These are phyloP conservation scores for Rhopilema esculentum DNA, from an alignment of 30 jellyfish, hydroid and myxozoan genomes.

Conservation along the genomic window DNA sequence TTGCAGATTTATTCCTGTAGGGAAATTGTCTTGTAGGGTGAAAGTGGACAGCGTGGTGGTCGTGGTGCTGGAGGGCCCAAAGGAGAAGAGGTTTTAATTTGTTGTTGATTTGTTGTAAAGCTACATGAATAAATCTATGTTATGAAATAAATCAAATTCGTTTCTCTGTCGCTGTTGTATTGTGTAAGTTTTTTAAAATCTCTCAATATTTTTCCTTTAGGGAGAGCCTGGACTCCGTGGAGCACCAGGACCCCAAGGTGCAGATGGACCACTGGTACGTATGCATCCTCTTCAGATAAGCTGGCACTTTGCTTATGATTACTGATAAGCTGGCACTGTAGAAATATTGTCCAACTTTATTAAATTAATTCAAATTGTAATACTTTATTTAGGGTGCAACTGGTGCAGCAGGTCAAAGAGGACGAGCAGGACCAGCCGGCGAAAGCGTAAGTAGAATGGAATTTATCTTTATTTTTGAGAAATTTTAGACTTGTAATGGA, in stretches of 20 bases:
- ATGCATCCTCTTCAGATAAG: not conserved
- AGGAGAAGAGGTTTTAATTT: constrained; percentile 77
- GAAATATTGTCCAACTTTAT: not conserved
- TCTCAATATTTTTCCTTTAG: constrained; percentile 1
- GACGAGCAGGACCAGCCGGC: constrained; percentile 93
- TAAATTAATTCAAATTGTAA: too few species aligned
- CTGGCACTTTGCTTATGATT: not conserved
- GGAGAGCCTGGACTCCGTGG: constrained; percentile 92
- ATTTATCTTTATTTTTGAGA: not conserved
- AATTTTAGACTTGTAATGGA: not conserved
- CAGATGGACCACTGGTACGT: constrained; percentile 86
- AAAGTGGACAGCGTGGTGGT: constrained; percentile 72
- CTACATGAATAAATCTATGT: too few species aligned
- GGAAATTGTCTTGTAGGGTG: constrained; percentile 43
- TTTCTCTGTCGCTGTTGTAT: too few species aligned
- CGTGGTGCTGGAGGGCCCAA: constrained; percentile 67
- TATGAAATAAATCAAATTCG: too few species aligned
- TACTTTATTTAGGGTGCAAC: constrained; percentile 52
- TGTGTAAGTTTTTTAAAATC: too few species aligned
- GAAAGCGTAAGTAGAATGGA: constrained; percentile 58
- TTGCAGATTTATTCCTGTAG: not conserved
- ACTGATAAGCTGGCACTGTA: too few species aligned
- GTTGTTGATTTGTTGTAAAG: too few species aligned
- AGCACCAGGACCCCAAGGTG: constrained; percentile 90
- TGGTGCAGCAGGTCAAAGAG: constrained; percentile 94